Evolutionary conservation across 2,113 vertebrate genomes (phyloP).

Genomic region (Ariopsis seemanni): DNA sequence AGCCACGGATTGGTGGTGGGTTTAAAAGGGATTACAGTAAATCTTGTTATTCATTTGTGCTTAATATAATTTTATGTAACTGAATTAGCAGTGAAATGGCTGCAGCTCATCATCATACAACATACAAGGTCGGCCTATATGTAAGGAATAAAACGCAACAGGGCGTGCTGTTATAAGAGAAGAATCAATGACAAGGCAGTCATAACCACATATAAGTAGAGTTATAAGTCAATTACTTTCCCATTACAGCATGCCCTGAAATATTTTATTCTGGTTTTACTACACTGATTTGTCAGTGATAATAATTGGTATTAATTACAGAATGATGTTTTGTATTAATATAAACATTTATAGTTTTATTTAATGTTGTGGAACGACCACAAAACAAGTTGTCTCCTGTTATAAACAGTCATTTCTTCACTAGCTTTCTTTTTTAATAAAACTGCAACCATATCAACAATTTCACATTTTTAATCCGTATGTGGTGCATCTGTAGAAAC

Average conservation of each 20-base stretch:
- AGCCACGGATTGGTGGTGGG: neutral
- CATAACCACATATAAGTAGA: too few species aligned
- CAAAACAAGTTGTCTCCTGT: neutral
- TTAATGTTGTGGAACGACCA: neutral
- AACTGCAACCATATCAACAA: neutral
- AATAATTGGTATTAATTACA: neutral
- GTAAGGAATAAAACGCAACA: neutral
- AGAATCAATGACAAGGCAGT: neutral
- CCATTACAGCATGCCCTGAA: neutral
- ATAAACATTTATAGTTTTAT: neutral
- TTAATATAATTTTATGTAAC: conserved; percentile 20
- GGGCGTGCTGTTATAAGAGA: neutral
- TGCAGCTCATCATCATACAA: neutral
- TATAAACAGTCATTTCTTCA: neutral
- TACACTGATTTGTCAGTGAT: neutral
- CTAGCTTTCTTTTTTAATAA: neutral
- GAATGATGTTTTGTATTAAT: neutral
- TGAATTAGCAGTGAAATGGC: neutral
- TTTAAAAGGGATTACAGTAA: conserved; percentile 28
- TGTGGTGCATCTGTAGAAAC: neutral
- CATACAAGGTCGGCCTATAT: neutral
- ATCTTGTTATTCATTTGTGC: conserved; percentile 6
- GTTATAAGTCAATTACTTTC: neutral
- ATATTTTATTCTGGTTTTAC: neutral
- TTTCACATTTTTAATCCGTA: neutral